Percentiles rank a stretch among this genome's conserved stretches.
These are phyloP conservation scores for Icerya purchasi DNA, from an alignment of 2,888 invertebrate genomes.

Conservation along the genomic window DNA sequence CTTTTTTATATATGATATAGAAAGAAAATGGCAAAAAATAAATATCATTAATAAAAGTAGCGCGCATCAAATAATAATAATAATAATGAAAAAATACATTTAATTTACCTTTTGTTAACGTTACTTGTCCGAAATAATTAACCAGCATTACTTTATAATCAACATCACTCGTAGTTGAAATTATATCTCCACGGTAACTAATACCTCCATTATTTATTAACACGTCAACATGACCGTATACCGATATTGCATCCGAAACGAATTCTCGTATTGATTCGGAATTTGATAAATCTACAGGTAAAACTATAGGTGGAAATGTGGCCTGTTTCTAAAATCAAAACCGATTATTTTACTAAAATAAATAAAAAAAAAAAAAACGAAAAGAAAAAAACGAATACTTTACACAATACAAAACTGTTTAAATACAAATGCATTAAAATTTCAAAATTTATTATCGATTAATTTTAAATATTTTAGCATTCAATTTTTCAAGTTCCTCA, in stretches of 20 bases:
- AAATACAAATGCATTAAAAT: too few relatives aligned
- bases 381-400: too few relatives aligned
- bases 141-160: conserved; percentile 72
- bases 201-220: conserved; percentile 85
- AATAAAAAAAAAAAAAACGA: too few relatives aligned
- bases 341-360: neutral
- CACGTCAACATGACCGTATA: conserved; percentile 60
- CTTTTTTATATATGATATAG: too few relatives aligned
- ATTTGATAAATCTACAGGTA: conserved; percentile 10
- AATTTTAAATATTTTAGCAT: too few relatives aligned
- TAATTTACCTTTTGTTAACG: conserved; percentile 64
- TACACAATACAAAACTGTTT: too few relatives aligned
- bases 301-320: conserved; percentile 8
- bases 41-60: too few relatives aligned
- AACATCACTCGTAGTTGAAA: conserved; percentile 55
- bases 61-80: too few relatives aligned
- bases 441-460: too few relatives aligned
- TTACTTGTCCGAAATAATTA: conserved; percentile 86
- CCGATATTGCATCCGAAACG: conserved; percentile 17
- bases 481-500: too few relatives aligned
- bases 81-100: neutral
- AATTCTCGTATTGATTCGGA: conserved; percentile 3
- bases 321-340: conserved; percentile 24
- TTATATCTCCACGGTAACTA: conserved; percentile 50
- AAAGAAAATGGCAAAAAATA: too few relatives aligned